These are phyloP conservation scores for Acleris holmiana DNA, from an alignment of 2,888 invertebrate genomes.

Conservation along the genomic window DNA sequence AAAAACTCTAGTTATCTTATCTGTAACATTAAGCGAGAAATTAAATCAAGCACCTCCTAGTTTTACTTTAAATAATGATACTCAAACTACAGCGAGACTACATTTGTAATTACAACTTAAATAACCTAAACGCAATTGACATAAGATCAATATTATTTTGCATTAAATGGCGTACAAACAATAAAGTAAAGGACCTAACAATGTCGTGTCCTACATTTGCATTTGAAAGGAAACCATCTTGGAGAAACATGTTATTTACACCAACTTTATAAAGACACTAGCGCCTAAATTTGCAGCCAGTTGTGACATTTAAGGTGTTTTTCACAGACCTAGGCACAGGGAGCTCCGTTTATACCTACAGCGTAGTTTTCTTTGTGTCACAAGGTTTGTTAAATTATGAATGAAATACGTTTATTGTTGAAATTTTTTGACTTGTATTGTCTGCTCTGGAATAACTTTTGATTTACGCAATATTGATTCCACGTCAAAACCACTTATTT, in stretches of 20 bases:
- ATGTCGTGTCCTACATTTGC: constrained; percentile 33
- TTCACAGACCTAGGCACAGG: too few species aligned
- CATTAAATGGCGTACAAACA: constrained; percentile 9
- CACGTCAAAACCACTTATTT: background rate
- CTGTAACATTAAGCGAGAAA: too few species aligned
- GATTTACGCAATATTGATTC: background rate
- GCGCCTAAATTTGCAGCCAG: constrained; percentile 1
- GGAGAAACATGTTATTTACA: constrained; percentile 17
- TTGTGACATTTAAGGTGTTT: background rate
- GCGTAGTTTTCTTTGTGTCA: background rate
- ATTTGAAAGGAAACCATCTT: constrained; percentile 30
- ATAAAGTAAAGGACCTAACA: constrained; percentile 28
- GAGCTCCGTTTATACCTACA: too few species aligned
- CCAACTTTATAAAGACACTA: constrained; percentile 4
- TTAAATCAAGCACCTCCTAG: too few species aligned
- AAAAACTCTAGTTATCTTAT: too few species aligned
- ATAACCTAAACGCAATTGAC: constrained; percentile 21
- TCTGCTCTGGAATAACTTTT: background rate
- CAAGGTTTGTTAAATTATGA: background rate
- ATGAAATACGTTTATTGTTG: background rate
- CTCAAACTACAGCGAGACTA: too few species aligned
- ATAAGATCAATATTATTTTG: constrained; percentile 18
- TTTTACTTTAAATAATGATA: too few species aligned
- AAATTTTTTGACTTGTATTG: background rate
- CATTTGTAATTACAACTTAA: too few species aligned